phyloP scores from a whole-genome alignment of 2,888 invertebrate genomes.

The Myopa testacea region DNA sequence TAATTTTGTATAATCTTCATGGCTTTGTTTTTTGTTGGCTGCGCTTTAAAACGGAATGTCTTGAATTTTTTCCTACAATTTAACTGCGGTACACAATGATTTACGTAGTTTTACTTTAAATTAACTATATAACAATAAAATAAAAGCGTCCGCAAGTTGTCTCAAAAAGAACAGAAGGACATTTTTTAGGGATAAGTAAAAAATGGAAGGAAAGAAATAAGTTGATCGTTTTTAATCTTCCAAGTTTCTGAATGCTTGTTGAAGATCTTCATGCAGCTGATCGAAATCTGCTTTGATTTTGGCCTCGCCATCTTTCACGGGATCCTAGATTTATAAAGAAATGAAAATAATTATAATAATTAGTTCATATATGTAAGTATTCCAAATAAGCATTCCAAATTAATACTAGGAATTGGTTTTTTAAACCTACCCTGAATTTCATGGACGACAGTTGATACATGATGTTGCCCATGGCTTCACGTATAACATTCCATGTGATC shows the following conservation, averaged over 20 bases:
- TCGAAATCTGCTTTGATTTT: slow-evolving; percentile 98
- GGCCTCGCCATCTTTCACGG: slow-evolving; percentile 96
- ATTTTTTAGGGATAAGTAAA: slow-evolving; percentile 25
- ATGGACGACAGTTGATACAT: slow-evolving; percentile 97
- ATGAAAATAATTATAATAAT: background rate
- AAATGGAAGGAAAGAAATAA: slow-evolving; percentile 37
- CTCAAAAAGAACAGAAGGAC: background rate
- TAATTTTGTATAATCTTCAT: slow-evolving; percentile 11
- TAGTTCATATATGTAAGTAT: background rate
- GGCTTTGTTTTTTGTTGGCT: slow-evolving; percentile 25
- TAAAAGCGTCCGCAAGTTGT: slow-evolving; percentile 7
- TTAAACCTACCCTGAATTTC: slow-evolving; percentile 91
- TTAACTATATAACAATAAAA: slow-evolving; percentile 44
- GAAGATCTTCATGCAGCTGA: slow-evolving; percentile 96
- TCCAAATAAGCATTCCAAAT: no score
- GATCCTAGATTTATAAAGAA: slow-evolving; percentile 76
- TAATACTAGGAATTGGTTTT: background rate
- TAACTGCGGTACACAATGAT: slow-evolving; percentile 36
- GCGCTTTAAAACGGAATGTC: slow-evolving; percentile 41
- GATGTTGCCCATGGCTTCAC: slow-evolving; percentile 95
- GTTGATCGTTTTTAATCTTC: slow-evolving; percentile 82
- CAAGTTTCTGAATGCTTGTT: slow-evolving; percentile 96
- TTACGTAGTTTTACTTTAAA: slow-evolving; percentile 35
- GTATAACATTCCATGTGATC: slow-evolving; percentile 97
- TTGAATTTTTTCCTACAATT: slow-evolving; percentile 31